A percentile compares a stretch with the other conserved stretches of the same genome.
Evolutionary conservation across 2,113 vertebrate species (phyloP).

Genomic region (Campylomormyrus tamandua): DNA sequence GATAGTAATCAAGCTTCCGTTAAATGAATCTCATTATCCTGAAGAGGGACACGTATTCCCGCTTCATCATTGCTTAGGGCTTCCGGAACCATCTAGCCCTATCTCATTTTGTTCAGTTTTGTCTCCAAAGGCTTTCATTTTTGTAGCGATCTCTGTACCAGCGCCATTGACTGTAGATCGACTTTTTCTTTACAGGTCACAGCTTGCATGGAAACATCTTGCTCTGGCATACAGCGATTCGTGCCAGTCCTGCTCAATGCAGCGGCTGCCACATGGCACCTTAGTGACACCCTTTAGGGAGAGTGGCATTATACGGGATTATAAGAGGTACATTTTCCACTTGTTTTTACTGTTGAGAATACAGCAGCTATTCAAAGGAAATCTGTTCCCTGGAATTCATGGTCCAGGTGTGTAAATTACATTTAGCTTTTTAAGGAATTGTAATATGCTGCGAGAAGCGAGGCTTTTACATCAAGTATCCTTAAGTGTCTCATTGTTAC

Average conservation of each 20-base stretch:
- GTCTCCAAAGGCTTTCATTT: not conserved
- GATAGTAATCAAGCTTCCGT: not conserved
- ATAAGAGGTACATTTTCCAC: not conserved
- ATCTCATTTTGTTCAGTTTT: not conserved
- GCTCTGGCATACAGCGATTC: not conserved
- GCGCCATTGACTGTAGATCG: not conserved
- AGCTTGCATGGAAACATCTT: not conserved
- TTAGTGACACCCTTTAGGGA: not conserved
- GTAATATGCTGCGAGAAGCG: not conserved
- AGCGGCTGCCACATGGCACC: not conserved
- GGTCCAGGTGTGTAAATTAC: not conserved
- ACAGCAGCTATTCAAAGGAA: not conserved
- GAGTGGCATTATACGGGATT: not conserved
- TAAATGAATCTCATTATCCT: conserved; percentile 14
- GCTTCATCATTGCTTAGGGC: not conserved
- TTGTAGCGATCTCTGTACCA: not conserved
- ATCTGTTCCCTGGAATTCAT: not conserved
- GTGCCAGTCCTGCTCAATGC: not conserved
- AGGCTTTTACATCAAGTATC: not conserved
- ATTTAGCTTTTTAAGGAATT: not conserved
- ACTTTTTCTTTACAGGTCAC: not conserved
- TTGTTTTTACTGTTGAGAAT: not conserved
- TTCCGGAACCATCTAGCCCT: not conserved
- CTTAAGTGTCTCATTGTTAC: not conserved
- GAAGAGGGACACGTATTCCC: not conserved